Conservation (phyloP, 1,140 invertebrate species). For the Meloidogyne floridensis region DNA sequence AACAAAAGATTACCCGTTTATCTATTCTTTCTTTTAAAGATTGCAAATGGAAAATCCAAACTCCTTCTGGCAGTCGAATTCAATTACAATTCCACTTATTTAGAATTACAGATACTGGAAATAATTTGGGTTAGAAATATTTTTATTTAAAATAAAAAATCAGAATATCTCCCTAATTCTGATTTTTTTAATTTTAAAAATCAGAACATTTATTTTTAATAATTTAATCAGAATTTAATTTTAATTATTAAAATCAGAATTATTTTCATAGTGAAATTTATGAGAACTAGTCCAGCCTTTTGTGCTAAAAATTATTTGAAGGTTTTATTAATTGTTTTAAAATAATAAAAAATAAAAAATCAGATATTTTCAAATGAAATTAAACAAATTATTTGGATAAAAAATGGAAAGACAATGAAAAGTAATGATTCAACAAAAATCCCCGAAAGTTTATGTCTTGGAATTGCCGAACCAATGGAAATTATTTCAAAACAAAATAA, state of each 20-base stretch:
- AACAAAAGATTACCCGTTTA: too few species aligned
- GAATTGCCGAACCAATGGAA: conserved; percentile 39
- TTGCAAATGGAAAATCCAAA: conserved; percentile 55
- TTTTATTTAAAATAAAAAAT: too few species aligned
- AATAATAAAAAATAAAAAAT: conserved; percentile 10
- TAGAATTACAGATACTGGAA: conserved; percentile 38
- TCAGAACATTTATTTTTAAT: too few species aligned
- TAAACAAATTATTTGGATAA: conserved; percentile 17
- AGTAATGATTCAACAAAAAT: conserved; percentile 11
- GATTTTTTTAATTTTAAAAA: too few species aligned
- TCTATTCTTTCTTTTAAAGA: conserved; percentile 1
- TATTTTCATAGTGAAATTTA: neutral
- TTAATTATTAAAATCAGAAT: neutral
- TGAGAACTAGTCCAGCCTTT: neutral
- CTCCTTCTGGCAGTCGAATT: conserved; percentile 53
- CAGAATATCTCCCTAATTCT: too few species aligned
- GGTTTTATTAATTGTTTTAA: neutral
- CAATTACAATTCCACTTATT: conserved; percentile 54
- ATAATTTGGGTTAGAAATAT: neutral
- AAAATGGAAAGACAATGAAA: conserved; percentile 20
- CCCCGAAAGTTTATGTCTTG: conserved; percentile 34
- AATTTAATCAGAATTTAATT: too few species aligned
- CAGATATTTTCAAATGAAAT: conserved; percentile 37
- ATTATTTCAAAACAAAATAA: conserved; percentile 42
- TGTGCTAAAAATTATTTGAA: neutral